A percentile compares a stretch with the other conserved stretches of the same genome.
Conservation (phyloP, 2,113 vertebrate genomes). For the Thamnophis sirtalis region DNA sequence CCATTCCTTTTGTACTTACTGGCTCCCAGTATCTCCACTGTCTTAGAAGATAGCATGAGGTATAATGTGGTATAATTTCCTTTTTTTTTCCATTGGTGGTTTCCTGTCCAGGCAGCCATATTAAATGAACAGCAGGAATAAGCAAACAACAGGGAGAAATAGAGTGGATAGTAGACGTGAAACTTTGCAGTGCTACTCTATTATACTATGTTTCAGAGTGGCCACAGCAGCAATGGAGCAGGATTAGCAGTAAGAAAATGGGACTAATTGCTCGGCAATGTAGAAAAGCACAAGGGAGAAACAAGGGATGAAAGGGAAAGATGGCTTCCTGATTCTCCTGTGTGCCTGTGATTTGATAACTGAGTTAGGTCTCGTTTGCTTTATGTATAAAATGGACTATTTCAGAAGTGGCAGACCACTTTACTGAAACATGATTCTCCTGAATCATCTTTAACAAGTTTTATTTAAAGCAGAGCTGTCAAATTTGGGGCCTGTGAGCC, state of each 20-base stretch:
- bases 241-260: not conserved
- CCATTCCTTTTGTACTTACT: not conserved
- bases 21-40: not conserved
- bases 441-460: not conserved
- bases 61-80: not conserved
- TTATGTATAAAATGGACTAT: not conserved
- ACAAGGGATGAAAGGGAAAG: not conserved
- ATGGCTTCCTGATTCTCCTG: not conserved
- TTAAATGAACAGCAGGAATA: not conserved
- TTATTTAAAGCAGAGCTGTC: not conserved
- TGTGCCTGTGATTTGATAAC: not conserved
- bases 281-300: not conserved
- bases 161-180: not conserved
- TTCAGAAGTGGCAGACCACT: not conserved
- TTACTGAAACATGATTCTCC: not conserved
- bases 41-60: not conserved
- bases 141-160: not conserved
- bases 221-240: not conserved
- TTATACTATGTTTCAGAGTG: not conserved
- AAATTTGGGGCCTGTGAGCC: too few relatives aligned
- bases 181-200: not conserved
- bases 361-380: not conserved
- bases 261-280: not conserved
- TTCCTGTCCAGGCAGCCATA: not conserved
- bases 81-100: not conserved